Conservation (phyloP, 1,140 invertebrate species). For the Dinothrombium tinctorium region DNA sequence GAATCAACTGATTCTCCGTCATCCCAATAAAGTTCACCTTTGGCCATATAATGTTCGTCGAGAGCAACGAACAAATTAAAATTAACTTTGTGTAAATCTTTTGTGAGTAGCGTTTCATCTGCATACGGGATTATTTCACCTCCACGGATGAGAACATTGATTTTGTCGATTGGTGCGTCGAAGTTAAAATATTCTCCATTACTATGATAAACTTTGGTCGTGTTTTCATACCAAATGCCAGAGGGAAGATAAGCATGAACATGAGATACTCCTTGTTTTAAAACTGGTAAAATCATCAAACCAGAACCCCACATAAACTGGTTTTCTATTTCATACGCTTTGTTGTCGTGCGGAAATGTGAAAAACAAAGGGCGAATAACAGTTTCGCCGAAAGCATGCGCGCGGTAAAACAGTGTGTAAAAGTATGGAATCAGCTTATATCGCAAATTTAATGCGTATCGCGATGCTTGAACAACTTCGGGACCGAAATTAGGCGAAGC, state of each 20-base stretch:
- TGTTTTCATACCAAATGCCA: conserved; percentile 37
- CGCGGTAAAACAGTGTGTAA: conserved; percentile 20
- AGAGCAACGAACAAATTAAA: conserved; percentile 34
- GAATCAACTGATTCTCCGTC: conserved; percentile 34
- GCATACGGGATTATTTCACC: conserved; percentile 46
- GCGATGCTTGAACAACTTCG: conserved; percentile 34
- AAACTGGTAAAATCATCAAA: conserved; percentile 22
- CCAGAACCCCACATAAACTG: conserved; percentile 29
- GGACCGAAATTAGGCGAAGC: conserved; percentile 29
- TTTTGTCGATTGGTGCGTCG: conserved; percentile 32
- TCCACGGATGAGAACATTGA: conserved; percentile 40
- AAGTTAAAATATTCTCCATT: conserved; percentile 27
- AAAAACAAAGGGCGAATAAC: conserved; percentile 3
- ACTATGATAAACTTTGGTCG: conserved; percentile 20
- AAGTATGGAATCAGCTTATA: conserved; percentile 56
- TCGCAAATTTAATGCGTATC: conserved; percentile 34
- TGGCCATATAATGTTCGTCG: conserved; percentile 27
- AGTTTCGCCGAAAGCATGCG: not conserved
- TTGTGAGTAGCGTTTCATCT: conserved; percentile 35
- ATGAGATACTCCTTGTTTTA: conserved; percentile 18
- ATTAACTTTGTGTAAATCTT: conserved; percentile 28
- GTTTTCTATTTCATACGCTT: conserved; percentile 42
- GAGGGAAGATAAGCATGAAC: conserved; percentile 39
- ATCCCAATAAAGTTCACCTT: conserved; percentile 46
- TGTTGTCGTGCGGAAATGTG: conserved; percentile 28